Evolutionary conservation across 1,140 invertebrate species (phyloP).

Genomic region (Trachymyrmex septentrionalis): DNA sequence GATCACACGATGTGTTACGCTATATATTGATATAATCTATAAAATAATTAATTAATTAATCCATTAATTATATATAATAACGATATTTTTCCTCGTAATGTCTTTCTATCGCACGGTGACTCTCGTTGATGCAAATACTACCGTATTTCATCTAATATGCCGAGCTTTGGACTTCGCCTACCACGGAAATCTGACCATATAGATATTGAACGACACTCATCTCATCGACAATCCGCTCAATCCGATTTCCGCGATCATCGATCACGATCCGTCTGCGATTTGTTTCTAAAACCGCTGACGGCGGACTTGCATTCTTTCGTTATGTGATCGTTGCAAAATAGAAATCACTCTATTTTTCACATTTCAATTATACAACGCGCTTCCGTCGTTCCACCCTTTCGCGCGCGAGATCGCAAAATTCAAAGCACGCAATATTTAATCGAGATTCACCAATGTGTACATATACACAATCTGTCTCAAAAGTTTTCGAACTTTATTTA

Average conservation of each 20-base stretch:
- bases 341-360: background rate
- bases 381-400: background rate
- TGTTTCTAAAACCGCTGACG: background rate
- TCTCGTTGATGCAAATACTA: constrained; percentile 26
- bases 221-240: background rate
- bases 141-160: background rate
- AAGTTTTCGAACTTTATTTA: too few relatives aligned
- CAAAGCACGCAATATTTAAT: background rate
- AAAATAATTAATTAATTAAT: constrained; percentile 44
- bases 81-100: constrained; percentile 17
- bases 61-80: constrained; percentile 28
- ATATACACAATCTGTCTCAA: background rate
- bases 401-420: background rate
- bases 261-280: background rate
- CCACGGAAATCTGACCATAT: background rate
- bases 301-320: background rate
- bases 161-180: constrained; percentile 30
- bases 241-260: constrained; percentile 11
- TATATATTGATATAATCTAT: constrained; percentile 15
- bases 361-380: background rate
- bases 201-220: background rate
- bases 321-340: background rate
- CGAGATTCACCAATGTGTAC: constrained; percentile 15
- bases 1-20: constrained; percentile 57
- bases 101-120: constrained; percentile 16